These are phyloP conservation scores for Tenthredo mesomela DNA, from an alignment of 2,888 invertebrate genomes.

Conservation along the genomic window DNA sequence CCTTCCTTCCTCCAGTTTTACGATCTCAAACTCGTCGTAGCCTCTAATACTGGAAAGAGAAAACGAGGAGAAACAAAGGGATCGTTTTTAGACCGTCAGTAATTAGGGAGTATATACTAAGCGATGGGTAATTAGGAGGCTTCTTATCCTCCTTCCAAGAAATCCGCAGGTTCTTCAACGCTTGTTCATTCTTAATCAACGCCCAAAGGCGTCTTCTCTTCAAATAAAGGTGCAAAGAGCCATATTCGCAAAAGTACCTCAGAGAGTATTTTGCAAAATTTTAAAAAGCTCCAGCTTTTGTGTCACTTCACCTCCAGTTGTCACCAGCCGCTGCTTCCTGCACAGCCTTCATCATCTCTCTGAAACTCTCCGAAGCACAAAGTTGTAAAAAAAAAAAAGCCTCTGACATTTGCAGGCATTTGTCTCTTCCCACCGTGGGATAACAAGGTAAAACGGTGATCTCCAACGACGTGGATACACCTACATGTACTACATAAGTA, in stretches of 20 bases:
- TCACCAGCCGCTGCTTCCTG: constrained; percentile 10
- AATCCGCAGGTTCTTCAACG: neutral
- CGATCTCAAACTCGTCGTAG: neutral
- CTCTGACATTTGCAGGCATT: constrained; percentile 24
- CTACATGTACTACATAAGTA: neutral
- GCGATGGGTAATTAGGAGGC: constrained; percentile 16
- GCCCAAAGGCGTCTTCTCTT: neutral
- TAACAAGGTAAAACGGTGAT: constrained; percentile 25
- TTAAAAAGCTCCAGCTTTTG: neutral
- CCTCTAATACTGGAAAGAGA: neutral
- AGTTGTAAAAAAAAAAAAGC: neutral
- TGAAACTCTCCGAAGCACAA: neutral
- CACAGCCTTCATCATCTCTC: constrained; percentile 7
- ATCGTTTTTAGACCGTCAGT: constrained; percentile 29
- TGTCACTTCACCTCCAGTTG: constrained; percentile 18
- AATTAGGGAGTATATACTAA: constrained; percentile 30
- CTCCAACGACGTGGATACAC: neutral
- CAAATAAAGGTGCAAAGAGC: neutral
- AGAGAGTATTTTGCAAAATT: neutral
- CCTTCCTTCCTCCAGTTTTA: constrained; percentile 25
- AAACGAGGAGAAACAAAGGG: constrained; percentile 4
- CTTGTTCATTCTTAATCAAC: constrained; percentile 20
- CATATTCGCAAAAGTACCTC: neutral
- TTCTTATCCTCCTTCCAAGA: constrained; percentile 25
- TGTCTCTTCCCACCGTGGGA: neutral